Evolutionary conservation across 2,888 invertebrate genomes (phyloP), one percentile per base, ranked within the genome.

Genomic region (Serrognathus titanus): DNA sequence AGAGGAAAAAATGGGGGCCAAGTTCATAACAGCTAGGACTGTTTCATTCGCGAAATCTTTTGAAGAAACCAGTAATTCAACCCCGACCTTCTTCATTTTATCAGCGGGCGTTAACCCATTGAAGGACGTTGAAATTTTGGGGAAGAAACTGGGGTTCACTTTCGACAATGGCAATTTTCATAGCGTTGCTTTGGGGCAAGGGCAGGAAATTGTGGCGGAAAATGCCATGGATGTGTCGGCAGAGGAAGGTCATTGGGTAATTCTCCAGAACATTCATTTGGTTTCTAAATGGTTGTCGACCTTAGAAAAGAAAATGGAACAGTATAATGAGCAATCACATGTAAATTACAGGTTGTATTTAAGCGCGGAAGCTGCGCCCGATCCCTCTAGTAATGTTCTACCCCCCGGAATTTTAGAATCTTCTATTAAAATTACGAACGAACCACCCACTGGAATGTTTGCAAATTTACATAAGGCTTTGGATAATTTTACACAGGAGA

Each of bases 41-140:
- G 84, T 92, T n/a, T 84, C 91, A 41, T 89, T 97, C 71, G 84
- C 88, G 1, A 90, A 89, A 71, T 94, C 95, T 0, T 95, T 83
- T 71, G 86, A 89, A 72, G 96, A 97, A 76, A 89, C 91, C 37
- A 90, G 89, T 60, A 82, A 89, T 3, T 85, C 85, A 8, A 95
- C 94, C 0, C 93, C 96, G 0, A 86, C 94, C 61, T 96, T 97
- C 80, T 97, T 97, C 76, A 95, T 97, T 63, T 81, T 97, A 2
- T 97, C 96, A 0, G 88, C 96, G 0, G 97, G 97, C 46, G 96
- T 97, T 0, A 94, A 97, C 78, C 97, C 97, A 0, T 78, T 96
- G 1, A 94, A 94, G 80, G 97, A 96, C 74, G 89, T 96, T 0
- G 97, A 97, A 77, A 87, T 85, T 62, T 76, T 94, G 20, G 97